phyloP scores from a whole-genome alignment of 2,797 vertebrate species.

The Austrolebias charrua region DNA sequence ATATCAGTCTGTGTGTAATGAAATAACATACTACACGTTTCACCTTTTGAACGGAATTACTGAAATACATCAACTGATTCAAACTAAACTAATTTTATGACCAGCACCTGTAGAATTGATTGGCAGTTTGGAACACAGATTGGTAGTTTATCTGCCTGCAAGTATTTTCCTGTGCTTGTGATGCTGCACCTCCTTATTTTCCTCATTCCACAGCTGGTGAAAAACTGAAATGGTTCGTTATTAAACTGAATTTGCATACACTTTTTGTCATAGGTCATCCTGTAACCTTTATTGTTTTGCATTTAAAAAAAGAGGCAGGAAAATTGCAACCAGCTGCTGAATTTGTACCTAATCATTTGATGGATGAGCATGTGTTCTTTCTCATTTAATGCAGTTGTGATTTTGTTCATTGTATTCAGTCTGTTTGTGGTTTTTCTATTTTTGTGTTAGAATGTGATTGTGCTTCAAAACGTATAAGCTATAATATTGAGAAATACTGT shows the following conservation, averaged over 20 bases:
- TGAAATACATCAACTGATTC: too few species aligned
- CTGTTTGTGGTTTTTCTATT: not conserved
- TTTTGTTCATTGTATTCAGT: not conserved
- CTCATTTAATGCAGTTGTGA: not conserved
- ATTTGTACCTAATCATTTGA: slow-evolving; percentile 1
- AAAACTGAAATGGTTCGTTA: not conserved
- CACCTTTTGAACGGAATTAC: too few species aligned
- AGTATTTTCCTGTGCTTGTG: not conserved
- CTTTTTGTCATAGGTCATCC: not conserved
- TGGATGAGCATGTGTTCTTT: not conserved
- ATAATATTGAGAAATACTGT: not conserved
- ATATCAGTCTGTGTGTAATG: too few species aligned
- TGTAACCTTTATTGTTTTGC: not conserved
- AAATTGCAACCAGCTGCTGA: slow-evolving; percentile 1
- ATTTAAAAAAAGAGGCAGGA: not conserved
- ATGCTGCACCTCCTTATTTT: not conserved
- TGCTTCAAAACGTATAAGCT: not conserved
- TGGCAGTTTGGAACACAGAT: too few species aligned
- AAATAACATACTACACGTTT: too few species aligned
- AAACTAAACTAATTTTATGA: too few species aligned
- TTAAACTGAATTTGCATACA: not conserved
- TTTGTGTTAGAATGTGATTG: not conserved
- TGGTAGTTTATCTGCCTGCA: not conserved
- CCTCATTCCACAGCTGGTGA: not conserved
- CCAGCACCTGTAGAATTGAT: too few species aligned